These are phyloP conservation scores for Perca fluviatilis DNA, from an alignment of 2,113 vertebrate genomes.

Conservation along the genomic window DNA sequence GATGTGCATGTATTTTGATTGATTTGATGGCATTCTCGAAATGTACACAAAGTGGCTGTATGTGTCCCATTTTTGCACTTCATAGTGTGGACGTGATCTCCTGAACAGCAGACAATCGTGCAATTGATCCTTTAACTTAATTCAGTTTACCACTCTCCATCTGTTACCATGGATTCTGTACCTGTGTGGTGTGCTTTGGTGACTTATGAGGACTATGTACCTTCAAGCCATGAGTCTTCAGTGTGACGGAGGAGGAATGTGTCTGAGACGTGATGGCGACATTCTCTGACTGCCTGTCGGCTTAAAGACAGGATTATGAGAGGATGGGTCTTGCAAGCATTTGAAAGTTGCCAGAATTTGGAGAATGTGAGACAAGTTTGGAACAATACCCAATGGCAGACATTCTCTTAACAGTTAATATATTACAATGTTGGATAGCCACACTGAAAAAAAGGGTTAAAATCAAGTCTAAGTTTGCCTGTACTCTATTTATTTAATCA, in stretches of 20 bases:
- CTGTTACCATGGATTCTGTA: constrained; percentile 40
- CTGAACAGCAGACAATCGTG: neutral
- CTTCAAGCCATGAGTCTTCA: constrained; percentile 33
- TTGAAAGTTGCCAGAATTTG: neutral
- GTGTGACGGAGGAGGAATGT: neutral
- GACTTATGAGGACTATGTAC: constrained; percentile 39
- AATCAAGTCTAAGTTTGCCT: constrained; percentile 5
- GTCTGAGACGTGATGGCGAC: constrained; percentile 22
- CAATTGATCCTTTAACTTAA: neutral
- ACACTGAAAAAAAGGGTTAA: constrained; percentile 3
- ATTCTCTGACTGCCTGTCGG: constrained; percentile 19
- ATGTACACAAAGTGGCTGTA: constrained; percentile 18
- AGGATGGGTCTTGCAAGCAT: constrained; percentile 11
- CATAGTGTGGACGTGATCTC: constrained; percentile 9
- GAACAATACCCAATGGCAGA: neutral
- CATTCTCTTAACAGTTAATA: neutral
- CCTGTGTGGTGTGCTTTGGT: constrained; percentile 28
- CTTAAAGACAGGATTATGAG: constrained; percentile 19
- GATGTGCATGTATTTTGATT: constrained; percentile 31
- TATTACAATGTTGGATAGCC: neutral
- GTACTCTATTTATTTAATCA: neutral
- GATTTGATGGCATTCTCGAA: constrained; percentile 1
- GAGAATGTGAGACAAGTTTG: neutral
- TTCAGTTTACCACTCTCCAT: constrained; percentile 10
- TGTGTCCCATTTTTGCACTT: constrained; percentile 9